A percentile compares a stretch with the other conserved stretches of the same genome.
Conservation (phyloP, 2,888 invertebrate species). For the Nephrotoma guestfalica region DNA sequence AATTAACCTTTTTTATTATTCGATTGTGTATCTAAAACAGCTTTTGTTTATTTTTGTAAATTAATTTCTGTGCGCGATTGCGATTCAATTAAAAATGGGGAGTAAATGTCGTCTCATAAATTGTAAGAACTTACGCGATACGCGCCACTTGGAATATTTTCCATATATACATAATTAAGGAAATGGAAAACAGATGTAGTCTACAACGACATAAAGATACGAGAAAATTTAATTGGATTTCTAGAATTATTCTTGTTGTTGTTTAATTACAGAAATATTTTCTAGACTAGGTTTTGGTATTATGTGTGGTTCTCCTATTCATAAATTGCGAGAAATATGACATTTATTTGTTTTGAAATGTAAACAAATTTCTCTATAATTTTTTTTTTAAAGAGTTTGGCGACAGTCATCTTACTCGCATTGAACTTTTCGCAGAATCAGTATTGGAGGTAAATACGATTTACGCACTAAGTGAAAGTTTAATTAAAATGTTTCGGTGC, state of each 20-base stretch:
- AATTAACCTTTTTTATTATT: not conserved
- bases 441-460: not conserved
- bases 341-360: not conserved
- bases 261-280: not conserved
- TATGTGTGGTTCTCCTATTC: not conserved
- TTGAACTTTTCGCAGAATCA: not conserved
- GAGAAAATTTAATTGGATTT: not conserved
- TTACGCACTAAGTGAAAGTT: not conserved
- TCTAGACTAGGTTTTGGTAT: not conserved
- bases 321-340: not conserved
- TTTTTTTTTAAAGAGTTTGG: not conserved
- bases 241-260: not conserved
- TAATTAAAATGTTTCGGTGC: not conserved
- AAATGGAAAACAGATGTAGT: not conserved
- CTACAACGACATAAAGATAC: not conserved
- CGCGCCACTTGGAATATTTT: not conserved
- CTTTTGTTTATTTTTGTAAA: not conserved
- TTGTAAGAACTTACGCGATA: not conserved
- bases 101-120: not conserved
- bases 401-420: not conserved
- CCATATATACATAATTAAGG: not conserved
- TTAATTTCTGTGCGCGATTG: not conserved
- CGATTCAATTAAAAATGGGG: not conserved
- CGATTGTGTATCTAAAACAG: not conserved
- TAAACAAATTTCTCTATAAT: not conserved